Percentiles rank a stretch among this genome's conserved stretches.
Conservation (phyloP, 2,888 invertebrate genomes). For the Chesias legatella region DNA sequence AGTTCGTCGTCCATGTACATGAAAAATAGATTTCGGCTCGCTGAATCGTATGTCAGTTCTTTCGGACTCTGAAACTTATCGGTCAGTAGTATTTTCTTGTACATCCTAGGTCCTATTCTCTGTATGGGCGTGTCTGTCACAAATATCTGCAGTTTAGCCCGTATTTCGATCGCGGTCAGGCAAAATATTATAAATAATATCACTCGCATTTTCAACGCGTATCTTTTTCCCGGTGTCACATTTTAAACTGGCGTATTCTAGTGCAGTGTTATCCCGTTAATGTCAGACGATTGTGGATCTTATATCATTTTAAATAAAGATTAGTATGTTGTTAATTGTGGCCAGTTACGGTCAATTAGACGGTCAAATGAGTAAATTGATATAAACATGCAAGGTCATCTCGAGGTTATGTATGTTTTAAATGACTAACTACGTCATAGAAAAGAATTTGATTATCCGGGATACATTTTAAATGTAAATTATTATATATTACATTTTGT, state of each 20-base stretch:
- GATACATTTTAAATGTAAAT: too few relatives aligned
- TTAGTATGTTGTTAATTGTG: slow-evolving; percentile 21
- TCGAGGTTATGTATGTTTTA: slow-evolving; percentile 13
- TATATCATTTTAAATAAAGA: slow-evolving; percentile 27
- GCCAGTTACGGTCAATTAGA: slow-evolving; percentile 34
- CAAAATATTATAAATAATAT: slow-evolving; percentile 30
- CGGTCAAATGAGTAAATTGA: slow-evolving; percentile 49
- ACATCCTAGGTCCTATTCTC: slow-evolving; percentile 55
- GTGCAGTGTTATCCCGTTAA: slow-evolving; percentile 35
- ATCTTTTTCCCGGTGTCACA: slow-evolving; percentile 33
- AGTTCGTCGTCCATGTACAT: slow-evolving; percentile 68
- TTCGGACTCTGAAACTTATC: slow-evolving; percentile 51
- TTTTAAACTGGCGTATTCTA: slow-evolving; percentile 43
- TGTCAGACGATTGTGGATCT: slow-evolving; percentile 33
- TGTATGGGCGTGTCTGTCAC: slow-evolving; percentile 55
- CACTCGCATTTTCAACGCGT: slow-evolving; percentile 40
- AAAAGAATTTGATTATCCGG: too few relatives aligned
- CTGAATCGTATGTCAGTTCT: slow-evolving; percentile 64
- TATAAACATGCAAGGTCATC: slow-evolving; percentile 49
- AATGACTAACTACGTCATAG: too few relatives aligned
- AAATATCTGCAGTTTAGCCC: slow-evolving; percentile 48
- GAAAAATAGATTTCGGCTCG: slow-evolving; percentile 63
- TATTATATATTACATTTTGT: too few relatives aligned
- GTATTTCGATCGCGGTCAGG: slow-evolving; percentile 36
- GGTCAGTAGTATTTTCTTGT: slow-evolving; percentile 59